phyloP scores from a whole-genome alignment of 2,888 invertebrate species.

The Xestia c-nigrum region DNA sequence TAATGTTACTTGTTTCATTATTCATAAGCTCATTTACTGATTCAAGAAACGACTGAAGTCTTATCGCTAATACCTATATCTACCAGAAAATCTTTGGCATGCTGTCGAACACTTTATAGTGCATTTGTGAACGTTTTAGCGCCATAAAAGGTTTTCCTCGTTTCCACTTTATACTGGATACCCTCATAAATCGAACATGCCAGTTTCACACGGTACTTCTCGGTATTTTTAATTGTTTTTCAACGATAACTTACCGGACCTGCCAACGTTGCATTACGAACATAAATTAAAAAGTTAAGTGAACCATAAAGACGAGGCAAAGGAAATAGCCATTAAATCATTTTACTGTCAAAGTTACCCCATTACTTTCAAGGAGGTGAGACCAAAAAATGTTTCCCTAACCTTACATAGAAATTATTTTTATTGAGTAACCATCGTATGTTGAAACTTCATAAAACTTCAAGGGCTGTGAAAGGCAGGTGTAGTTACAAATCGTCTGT shows the following conservation, averaged over 20 bases:
- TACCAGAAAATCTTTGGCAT: not conserved
- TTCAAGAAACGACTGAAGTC: not conserved
- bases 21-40: not conserved
- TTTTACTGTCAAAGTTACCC: constrained; percentile 78
- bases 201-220: constrained; percentile 9
- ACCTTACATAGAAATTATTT: constrained; percentile 25
- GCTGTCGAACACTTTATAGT: not conserved
- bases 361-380: constrained; percentile 73
- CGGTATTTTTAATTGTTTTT: constrained; percentile 53
- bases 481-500: not conserved
- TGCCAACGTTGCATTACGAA: constrained; percentile 60
- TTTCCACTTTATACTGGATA: constrained; percentile 4
- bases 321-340: constrained; percentile 77
- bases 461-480: not conserved
- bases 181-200: constrained; percentile 10
- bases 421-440: constrained; percentile 15
- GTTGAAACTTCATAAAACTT: not conserved
- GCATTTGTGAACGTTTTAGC: no score
- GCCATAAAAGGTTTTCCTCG: not conserved
- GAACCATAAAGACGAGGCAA: constrained; percentile 74
- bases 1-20: no score
- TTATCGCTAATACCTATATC: not conserved
- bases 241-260: constrained; percentile 27
- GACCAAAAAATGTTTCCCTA: constrained; percentile 63
- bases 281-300: constrained; percentile 83